These are phyloP conservation scores for Microctonus hyperodae DNA, from an alignment of 2,888 invertebrate genomes.

Conservation along the genomic window DNA sequence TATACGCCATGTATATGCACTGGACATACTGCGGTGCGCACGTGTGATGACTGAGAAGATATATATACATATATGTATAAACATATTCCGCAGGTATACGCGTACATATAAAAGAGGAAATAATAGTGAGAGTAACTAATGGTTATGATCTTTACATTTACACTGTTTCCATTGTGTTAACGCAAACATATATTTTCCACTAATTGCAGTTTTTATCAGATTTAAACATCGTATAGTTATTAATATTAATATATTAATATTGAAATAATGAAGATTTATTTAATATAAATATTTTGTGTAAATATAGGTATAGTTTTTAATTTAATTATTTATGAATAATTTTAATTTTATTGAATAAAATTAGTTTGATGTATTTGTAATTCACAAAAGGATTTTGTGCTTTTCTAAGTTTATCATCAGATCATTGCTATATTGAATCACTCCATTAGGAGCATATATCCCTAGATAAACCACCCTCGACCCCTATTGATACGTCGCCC, in stretches of 20 bases:
- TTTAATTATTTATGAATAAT: too few species aligned
- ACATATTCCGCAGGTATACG: not conserved
- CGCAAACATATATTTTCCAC: not conserved
- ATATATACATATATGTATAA: slow-evolving; percentile 24
- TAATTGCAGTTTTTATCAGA: not conserved
- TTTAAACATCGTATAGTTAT: too few species aligned
- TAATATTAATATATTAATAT: too few species aligned
- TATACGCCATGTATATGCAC: slow-evolving; percentile 4
- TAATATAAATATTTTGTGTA: too few species aligned
- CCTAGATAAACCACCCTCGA: slow-evolving; percentile 42
- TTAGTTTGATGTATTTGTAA: not conserved
- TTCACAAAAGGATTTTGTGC: not conserved
- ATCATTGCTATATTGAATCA: slow-evolving; percentile 59
- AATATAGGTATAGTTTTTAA: too few species aligned
- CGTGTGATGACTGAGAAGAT: not conserved
- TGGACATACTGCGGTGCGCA: not conserved
- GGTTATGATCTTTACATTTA: too few species aligned
- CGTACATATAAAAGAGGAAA: not conserved
- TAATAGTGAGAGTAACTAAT: not conserved
- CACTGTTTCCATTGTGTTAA: too few species aligned
- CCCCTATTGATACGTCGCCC: slow-evolving; percentile 32
- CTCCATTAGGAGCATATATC: slow-evolving; percentile 58
- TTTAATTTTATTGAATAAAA: not conserved
- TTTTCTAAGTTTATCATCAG: slow-evolving; percentile 49
- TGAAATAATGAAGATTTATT: too few species aligned